Conservation (phyloP, 1,140 invertebrate genomes). For the Latrodectus geometricus region DNA sequence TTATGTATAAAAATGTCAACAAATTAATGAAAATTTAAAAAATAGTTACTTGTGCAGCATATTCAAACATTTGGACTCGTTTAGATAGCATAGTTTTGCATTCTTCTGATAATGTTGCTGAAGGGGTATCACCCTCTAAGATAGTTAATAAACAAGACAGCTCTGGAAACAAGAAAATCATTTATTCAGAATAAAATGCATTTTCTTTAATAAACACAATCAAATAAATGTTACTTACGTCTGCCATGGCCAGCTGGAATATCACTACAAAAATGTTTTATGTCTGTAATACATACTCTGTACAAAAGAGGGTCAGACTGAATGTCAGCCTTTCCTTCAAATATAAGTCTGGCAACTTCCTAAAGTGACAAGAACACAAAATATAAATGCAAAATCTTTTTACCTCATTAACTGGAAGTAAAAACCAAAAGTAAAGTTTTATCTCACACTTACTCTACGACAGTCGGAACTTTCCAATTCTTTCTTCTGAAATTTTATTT, state of each 20-base stretch:
- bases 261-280: constrained; percentile 86
- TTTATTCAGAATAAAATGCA: not conserved
- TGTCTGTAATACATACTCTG: constrained; percentile 72
- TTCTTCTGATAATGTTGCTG: constrained; percentile 74
- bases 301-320: constrained; percentile 74
- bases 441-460: constrained; percentile 64
- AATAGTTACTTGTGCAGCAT: constrained; percentile 79
- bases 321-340: constrained; percentile 73
- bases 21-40: no score
- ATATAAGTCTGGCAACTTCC: constrained; percentile 80
- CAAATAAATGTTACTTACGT: constrained; percentile 67
- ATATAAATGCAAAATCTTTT: not conserved
- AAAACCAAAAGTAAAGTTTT: no score
- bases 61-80: constrained; percentile 89
- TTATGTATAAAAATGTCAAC: no score
- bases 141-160: constrained; percentile 83
- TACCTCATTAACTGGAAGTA: no score
- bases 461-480: constrained; percentile 81
- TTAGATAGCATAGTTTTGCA: constrained; percentile 83
- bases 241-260: constrained; percentile 84
- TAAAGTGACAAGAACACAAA: constrained; percentile 65
- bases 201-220: not conserved
- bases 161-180: constrained; percentile 73
- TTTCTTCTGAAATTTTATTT: constrained; percentile 80
- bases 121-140: constrained; percentile 75